Percentiles rank a stretch among this genome's conserved stretches.
These are phyloP conservation scores for Dasysyrphus tricinctus DNA, from an alignment of 2,888 invertebrate genomes.

Conservation along the genomic window DNA sequence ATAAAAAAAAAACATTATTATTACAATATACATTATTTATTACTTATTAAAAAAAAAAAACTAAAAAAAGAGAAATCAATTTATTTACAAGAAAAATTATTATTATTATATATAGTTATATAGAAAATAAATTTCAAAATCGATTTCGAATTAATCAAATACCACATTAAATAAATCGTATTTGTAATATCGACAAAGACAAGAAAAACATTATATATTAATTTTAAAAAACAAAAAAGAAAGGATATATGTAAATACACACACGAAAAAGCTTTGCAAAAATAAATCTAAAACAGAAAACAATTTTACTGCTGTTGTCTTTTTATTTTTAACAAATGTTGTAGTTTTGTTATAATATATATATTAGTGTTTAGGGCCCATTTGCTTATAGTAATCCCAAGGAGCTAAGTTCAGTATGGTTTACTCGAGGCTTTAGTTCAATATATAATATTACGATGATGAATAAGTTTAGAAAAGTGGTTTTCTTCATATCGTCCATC, in stretches of 20 bases:
- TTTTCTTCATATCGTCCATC: too few relatives aligned
- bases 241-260: conserved; percentile 71
- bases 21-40: conserved; percentile 71
- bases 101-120: conserved; percentile 38
- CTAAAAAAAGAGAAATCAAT: conserved; percentile 47
- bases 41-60: conserved; percentile 46
- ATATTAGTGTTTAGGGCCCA: too few relatives aligned
- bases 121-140: conserved; percentile 39
- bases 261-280: conserved; percentile 74
- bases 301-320: background rate
- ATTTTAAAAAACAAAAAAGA: conserved; percentile 23
- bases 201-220: conserved; percentile 36
- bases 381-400: too few relatives aligned
- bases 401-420: too few relatives aligned
- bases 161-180: conserved; percentile 70
- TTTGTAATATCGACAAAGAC: conserved; percentile 66
- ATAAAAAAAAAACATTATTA: conserved; percentile 60
- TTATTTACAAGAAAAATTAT: conserved; percentile 65
- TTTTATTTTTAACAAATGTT: background rate
- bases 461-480: too few relatives aligned
- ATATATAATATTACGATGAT: too few relatives aligned
- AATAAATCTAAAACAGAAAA: conserved; percentile 67
- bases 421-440: too few relatives aligned
- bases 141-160: conserved; percentile 68
- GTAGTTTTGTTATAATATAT: too few relatives aligned